Evolutionary conservation across 1,140 invertebrate genomes (phyloP), one percentile per base, ranked within the genome.

Genomic region (Acyrthosiphon pisum): DNA sequence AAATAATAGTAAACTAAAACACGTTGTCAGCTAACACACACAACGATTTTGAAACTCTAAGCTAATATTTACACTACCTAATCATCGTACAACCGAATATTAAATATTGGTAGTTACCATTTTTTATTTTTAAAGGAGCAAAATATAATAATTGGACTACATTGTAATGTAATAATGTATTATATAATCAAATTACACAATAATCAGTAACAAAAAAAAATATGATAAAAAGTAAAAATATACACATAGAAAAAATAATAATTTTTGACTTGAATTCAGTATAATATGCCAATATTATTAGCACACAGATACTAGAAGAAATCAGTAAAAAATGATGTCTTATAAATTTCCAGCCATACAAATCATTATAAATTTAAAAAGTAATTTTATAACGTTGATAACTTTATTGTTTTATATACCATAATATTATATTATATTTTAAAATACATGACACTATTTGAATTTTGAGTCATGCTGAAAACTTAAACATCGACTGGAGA

Each of bases 31-130:
- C 1, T 76, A 11, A 0, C 3, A n/a, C 14, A 0, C 6, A 1
- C 0, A n/a, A 4, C 18, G 18, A 18, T 76, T n/a, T 76, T 18
- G 30, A n/a, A 14, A n/a, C 14, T 30, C 6, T 76, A 76, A 18
- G 18, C 4, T 76, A 76, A 6, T n/a, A n/a, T 68, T 1, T n/a
- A 76, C n/a, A n/a, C 0, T 11, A 50, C 11, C 11, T 53, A n/a
- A 76, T 18, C 6, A 18, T 35, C 1, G 0, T n/a, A 76, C 30
- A 18, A n/a, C 6, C 60, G 18, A n/a, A 20, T 76, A 94, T 96
- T 30, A 30, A 68, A 76, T 14, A 35, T 41, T 41, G 41, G 41
- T 35, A n/a, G 0, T 18, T 56, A 26, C 26, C 23, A 76, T n/a
- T 76, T 76, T n/a, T 76, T 76, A 18, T 2, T n/a, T n/a, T 68